Evolutionary conservation across 2,888 invertebrate species (phyloP).

Genomic region (Masnerella sp.): DNA sequence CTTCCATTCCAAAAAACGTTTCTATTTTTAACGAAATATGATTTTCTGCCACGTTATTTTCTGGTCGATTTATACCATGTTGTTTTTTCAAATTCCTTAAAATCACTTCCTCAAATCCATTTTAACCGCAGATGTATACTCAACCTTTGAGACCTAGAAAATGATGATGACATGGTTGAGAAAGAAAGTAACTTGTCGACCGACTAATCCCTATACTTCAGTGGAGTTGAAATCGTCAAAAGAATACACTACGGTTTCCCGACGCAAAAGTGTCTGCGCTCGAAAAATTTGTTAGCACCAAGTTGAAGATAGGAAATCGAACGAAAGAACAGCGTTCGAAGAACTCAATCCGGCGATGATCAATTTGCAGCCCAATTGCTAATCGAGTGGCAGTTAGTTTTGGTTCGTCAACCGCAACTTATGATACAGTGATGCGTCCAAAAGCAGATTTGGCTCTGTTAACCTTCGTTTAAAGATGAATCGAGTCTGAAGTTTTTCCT

Average conservation of each 20-base stretch:
- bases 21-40: too few relatives aligned
- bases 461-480: not conserved
- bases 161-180: too few relatives aligned
- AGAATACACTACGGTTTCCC: not conserved
- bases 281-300: conserved; percentile 33
- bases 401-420: conserved; percentile 12
- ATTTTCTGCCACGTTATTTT: too few relatives aligned
- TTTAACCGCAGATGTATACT: too few relatives aligned
- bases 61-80: too few relatives aligned
- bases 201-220: not conserved
- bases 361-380: conserved; percentile 26
- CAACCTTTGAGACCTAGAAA: too few relatives aligned
- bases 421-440: conserved; percentile 14
- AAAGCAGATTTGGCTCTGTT: conserved; percentile 4
- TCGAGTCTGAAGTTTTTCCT: too few relatives aligned
- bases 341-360: conserved; percentile 14
- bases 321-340: conserved; percentile 23
- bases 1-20: not conserved
- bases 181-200: not conserved
- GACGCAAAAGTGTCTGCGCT: conserved; percentile 11
- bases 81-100: too few relatives aligned
- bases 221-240: too few relatives aligned
- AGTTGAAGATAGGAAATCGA: conserved; percentile 35
- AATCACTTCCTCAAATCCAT: too few relatives aligned
- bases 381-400: conserved; percentile 42